phyloP scores from a whole-genome alignment of 2,888 invertebrate species.

The Epiblema foenella region DNA sequence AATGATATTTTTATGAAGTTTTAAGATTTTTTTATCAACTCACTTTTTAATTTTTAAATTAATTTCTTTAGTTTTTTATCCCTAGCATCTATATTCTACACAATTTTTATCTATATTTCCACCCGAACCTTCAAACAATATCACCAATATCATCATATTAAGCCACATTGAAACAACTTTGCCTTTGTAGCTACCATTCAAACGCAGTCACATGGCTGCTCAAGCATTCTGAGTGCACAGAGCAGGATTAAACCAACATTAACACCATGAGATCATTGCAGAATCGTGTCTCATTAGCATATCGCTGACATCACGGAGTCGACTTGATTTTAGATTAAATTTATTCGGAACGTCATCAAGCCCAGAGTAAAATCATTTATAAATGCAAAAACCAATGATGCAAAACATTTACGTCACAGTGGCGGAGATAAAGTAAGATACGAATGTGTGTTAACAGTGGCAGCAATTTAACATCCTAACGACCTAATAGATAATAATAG shows the following conservation, averaged over 20 bases:
- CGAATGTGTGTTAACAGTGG: neutral
- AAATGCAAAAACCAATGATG: constrained; percentile 20
- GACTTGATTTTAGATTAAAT: constrained; percentile 18
- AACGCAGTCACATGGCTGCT: constrained; percentile 1
- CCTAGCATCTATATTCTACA: no score
- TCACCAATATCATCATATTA: neutral
- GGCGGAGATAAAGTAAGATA: neutral
- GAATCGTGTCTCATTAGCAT: constrained; percentile 36
- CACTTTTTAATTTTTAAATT: neutral
- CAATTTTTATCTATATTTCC: neutral
- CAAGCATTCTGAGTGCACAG: constrained; percentile 15
- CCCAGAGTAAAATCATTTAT: neutral
- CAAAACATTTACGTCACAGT: constrained; percentile 16
- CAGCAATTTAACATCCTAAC: neutral
- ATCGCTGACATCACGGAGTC: constrained; percentile 28
- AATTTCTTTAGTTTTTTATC: no score
- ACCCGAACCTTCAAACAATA: neutral
- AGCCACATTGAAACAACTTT: neutral
- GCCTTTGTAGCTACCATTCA: constrained; percentile 15
- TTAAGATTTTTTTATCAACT: neutral
- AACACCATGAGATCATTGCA: constrained; percentile 40
- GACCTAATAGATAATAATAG: neutral
- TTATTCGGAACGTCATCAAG: constrained; percentile 25
- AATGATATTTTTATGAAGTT: neutral
- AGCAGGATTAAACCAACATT: constrained; percentile 7